Percentiles rank a stretch among this genome's conserved stretches.
Evolutionary conservation across 2,797 vertebrate genomes (phyloP).

Genomic region (Sphaeramia orbicularis): DNA sequence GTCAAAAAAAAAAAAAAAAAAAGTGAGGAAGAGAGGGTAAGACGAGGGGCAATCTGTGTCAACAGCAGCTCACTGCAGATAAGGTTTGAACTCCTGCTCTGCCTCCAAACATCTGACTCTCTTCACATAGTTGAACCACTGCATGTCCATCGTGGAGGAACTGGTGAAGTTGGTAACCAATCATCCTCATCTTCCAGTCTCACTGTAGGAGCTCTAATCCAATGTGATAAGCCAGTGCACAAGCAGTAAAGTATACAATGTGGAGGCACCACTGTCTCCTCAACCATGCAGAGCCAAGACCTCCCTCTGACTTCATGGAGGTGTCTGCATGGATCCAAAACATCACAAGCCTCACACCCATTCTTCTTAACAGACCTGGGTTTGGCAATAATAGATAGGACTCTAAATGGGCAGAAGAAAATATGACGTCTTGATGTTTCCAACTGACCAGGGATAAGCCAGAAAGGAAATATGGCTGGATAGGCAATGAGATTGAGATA

Average conservation of each 20-base stretch:
- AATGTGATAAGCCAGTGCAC: conserved; percentile 75
- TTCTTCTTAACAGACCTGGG: conserved; percentile 63
- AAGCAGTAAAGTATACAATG: conserved; percentile 61
- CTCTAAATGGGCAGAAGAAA: conserved; percentile 76
- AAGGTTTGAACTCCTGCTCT: conserved; percentile 32
- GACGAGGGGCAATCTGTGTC: conserved; percentile 29
- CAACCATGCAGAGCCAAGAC: conserved; percentile 61
- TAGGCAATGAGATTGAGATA: conserved; percentile 80
- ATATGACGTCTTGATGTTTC: conserved; percentile 82
- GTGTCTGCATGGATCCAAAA: conserved; percentile 70
- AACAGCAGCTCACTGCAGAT: conserved; percentile 52
- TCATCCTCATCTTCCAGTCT: conserved; percentile 67
- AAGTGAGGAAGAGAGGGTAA: not conserved
- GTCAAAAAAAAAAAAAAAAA: conserved; percentile 25
- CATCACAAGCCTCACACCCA: conserved; percentile 77
- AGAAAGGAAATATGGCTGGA: conserved; percentile 78
- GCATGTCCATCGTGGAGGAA: conserved; percentile 41
- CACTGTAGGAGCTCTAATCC: conserved; percentile 76
- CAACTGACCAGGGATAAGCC: conserved; percentile 80
- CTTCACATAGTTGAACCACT: conserved; percentile 32
- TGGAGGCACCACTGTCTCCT: conserved; percentile 64
- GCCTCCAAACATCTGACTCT: conserved; percentile 25
- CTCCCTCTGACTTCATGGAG: conserved; percentile 71
- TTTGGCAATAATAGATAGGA: conserved; percentile 79
- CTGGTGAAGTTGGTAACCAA: conserved; percentile 67